A percentile compares a stretch with the other conserved stretches of the same genome.
These are phyloP conservation scores for Euthynnus affinis DNA, from an alignment of 2,797 vertebrate species.

Conservation along the genomic window DNA sequence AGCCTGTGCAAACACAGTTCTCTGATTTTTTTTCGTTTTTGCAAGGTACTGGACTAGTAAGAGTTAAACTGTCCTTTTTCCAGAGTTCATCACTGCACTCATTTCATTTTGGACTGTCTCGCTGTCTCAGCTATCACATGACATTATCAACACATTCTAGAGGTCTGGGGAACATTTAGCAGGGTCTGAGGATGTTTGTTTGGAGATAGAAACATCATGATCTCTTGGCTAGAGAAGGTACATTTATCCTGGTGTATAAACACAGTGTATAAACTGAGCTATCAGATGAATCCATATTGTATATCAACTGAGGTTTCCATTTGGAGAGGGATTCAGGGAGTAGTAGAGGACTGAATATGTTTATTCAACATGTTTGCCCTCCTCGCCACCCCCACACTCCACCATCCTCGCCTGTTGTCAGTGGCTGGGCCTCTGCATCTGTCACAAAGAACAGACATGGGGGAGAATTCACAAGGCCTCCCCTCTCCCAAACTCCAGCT, in stretches of 20 bases:
- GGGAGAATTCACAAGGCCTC: constrained; percentile 60
- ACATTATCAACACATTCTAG: constrained; percentile 75
- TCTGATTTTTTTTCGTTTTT: constrained; percentile 26
- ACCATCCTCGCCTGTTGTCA: constrained; percentile 61
- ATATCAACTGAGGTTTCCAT: constrained; percentile 73
- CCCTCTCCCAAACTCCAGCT: constrained; percentile 49
- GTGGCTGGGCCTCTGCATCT: constrained; percentile 74
- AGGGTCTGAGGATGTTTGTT: constrained; percentile 74
- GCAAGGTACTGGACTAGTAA: constrained; percentile 32
- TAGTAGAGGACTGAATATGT: constrained; percentile 67
- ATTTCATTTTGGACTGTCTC: constrained; percentile 42
- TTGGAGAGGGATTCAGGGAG: constrained; percentile 50
- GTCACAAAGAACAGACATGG: constrained; percentile 71
- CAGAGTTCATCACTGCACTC: constrained; percentile 53
- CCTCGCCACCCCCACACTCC: constrained; percentile 31
- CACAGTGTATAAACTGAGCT: constrained; percentile 69
- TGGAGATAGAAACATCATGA: constrained; percentile 73
- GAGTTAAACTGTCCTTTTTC: constrained; percentile 48
- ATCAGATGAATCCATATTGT: constrained; percentile 73
- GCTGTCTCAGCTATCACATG: constrained; percentile 61
- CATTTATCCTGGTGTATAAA: constrained; percentile 76
- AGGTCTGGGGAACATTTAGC: constrained; percentile 67
- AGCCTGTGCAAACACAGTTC: constrained; percentile 16
- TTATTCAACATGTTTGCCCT: constrained; percentile 78
- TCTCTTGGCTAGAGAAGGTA: constrained; percentile 63